Conservation (phyloP, 53 echinoderm and acorn worm genomes). For the Pentamera pediparva region DNA sequence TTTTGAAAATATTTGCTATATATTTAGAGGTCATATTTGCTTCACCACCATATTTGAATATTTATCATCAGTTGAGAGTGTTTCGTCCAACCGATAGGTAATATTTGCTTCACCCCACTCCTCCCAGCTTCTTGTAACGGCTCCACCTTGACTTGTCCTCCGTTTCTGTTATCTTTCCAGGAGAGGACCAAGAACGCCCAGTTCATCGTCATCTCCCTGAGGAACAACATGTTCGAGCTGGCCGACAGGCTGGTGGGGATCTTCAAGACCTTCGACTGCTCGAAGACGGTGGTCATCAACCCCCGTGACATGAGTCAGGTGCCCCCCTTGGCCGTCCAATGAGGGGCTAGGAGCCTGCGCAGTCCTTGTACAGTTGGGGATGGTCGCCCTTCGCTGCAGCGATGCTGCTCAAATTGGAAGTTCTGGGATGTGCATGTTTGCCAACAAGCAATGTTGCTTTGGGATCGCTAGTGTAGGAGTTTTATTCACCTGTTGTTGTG, state of each 20-base stretch:
- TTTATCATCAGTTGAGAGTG: too few species aligned
- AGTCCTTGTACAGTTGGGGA: neutral
- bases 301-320: conserved; percentile 54
- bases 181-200: conserved; percentile 97
- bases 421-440: neutral
- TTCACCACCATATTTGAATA: too few species aligned
- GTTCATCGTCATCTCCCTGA: conserved; percentile 90
- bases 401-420: neutral
- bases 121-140: too few species aligned
- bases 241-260: conserved; percentile 92
- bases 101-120: too few species aligned
- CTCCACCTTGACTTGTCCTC: too few species aligned
- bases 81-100: too few species aligned
- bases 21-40: too few species aligned
- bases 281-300: conserved; percentile 91
- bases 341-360: neutral
- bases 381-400: neutral
- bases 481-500: too few species aligned
- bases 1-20: too few species aligned
- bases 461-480: too few species aligned
- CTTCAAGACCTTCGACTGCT: conserved; percentile 97
- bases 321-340: neutral
- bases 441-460: too few species aligned
- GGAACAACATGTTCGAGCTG: conserved; percentile 99
- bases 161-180: conserved; percentile 31